Evolutionary conservation across 2,888 invertebrate genomes (phyloP), one percentile per base, ranked within the genome.

Genomic region (Sinotaia quadrata): DNA sequence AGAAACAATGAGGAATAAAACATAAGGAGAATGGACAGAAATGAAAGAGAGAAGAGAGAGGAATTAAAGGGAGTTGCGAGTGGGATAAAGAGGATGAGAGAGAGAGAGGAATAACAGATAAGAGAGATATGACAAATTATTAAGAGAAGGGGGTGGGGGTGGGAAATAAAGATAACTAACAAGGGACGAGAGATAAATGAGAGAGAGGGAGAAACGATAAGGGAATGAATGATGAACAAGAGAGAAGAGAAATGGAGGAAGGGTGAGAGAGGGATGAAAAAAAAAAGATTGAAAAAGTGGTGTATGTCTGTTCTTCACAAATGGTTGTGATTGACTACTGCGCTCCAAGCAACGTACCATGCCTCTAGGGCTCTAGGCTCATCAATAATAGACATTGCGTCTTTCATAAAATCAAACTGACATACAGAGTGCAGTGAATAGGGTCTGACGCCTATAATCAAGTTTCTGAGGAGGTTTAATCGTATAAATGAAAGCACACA

Each of bases 31-130:
- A 24, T 21, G 24, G 49, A 49, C 5, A 49, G 49, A 1, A 31
- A 4, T 12, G 54, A 31, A 33, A 54, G 44, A 41, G 41, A 41
- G 31, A 60, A 51, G 33, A n/a, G 31, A 24, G 31, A 24, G 34
- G 2, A n/a, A 5, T 37, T 4, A 34, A 5, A 21, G 15, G 12
- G 24, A 29, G 12, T 27, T 59, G 37, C 59, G 8, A 8, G 59
- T 12, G 59, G 18, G 59, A 8, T 12, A n/a, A 21, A 15, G 31
- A 31, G 57, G 24, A 12, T 10, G 57, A 24, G 57, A 57, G 57
- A 12, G 57, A 24, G 57, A 57, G 57, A 29, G 57, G 37, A 34
- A 21, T 56, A 47, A 44, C 31, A 52, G 58, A 61, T 5, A 47
- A n/a, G n/a, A 36, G 44, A 2, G 21, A 29, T 5, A 56, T 24